Conservation (phyloP, 1,140 invertebrate genomes). For the Brachionus calyciflorus region DNA sequence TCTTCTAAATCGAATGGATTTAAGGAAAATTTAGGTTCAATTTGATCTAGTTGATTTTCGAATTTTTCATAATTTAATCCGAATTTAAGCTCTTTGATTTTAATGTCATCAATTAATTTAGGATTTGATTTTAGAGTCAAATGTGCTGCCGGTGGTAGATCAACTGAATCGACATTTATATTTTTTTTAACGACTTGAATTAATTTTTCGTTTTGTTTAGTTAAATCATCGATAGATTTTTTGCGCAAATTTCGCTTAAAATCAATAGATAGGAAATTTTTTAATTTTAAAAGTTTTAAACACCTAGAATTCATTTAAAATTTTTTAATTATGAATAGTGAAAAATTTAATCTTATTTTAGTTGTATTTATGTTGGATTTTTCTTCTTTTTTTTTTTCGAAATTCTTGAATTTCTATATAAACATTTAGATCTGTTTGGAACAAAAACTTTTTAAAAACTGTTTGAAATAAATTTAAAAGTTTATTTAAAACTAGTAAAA, state of each 20-base stretch:
- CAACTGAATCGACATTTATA: neutral
- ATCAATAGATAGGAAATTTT: neutral
- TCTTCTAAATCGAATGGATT: neutral
- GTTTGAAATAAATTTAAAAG: no score
- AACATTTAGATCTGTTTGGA: no score
- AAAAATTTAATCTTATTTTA: no score
- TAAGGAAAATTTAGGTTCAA: neutral
- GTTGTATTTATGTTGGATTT: no score
- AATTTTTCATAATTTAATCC: neutral
- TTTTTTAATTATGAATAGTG: neutral
- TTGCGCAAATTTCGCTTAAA: neutral
- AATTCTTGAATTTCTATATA: no score
- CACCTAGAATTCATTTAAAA: constrained; percentile 19
- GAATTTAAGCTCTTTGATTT: neutral
- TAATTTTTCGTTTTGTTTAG: neutral
- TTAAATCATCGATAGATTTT: neutral
- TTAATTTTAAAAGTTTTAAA: neutral
- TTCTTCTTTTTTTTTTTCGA: no score
- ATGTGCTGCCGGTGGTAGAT: neutral
- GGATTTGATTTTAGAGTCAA: neutral
- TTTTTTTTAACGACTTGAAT: neutral
- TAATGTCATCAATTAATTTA: neutral
- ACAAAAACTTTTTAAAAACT: no score
- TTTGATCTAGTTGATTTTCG: neutral
- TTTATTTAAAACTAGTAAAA: no score